Base-by-base conservation (phyloP, 2,888 invertebrate genomes). In the Biston stratarius region DNA sequence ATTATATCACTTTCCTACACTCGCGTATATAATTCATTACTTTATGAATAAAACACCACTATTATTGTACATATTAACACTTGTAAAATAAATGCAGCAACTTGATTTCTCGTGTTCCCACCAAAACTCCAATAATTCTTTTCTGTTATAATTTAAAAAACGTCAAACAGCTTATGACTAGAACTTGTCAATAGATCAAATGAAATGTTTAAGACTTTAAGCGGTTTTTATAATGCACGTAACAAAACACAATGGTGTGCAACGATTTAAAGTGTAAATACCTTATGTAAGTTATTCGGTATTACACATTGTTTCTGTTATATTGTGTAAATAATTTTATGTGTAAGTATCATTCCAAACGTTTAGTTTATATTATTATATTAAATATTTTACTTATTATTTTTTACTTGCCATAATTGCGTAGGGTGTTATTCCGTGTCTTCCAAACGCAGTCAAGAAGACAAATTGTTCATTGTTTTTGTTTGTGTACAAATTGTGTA, bases 391-490 rank as follows among this genome's bases (percentile, higher is more conserved):
- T 88, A 85, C 88, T 87, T 72, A 72, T 73, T 64, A 64, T 85
- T 87, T 85, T 87, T 86, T 85, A 90, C 92, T 93, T 92, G 92
- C 93, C 92, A 92, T 93, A 92, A 83, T 87, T 83, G 82, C 82
- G 85, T 88, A 89, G 85, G 84, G 84, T 85, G 87, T 89, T 89
- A 81, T 85, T 77, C 81, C 78, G 74, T 77, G 92, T 92, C 92
- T 92, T 93, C 92, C 92, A 89, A 56, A 78, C 83, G 72, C 80
- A 88, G 85, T 85, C 83, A 83, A 73, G 88, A 76, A 81, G 88
- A 82, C 84, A 76, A 75, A 77, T 85, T 88, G 83, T 88, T 88
- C 84, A 83, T 91, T 91, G 88, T 91, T 91, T 24, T 89, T 91
- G 86, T 91, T 90, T 87, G 83, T 89, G 86, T 90, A 87, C 82